Evolutionary conservation across 92 coral and sea anemone species (phyloP).

Genomic region (Blastomussa wellsi): DNA sequence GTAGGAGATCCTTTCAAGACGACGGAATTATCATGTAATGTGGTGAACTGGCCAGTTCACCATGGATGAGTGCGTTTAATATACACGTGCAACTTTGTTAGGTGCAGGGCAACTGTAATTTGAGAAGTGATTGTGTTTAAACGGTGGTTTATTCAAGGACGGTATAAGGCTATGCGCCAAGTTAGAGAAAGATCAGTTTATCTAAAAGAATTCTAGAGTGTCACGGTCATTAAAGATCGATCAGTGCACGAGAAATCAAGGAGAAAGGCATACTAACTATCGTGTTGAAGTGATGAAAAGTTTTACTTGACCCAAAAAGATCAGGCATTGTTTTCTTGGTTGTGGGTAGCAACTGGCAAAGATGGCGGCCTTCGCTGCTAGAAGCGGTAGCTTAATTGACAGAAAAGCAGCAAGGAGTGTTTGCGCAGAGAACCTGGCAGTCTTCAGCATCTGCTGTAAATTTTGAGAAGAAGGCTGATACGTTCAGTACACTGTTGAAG

Average conservation of each 20-base stretch:
- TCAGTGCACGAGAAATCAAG: neutral
- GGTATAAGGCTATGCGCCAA: neutral
- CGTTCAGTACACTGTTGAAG: neutral
- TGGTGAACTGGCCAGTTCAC: too few relatives aligned
- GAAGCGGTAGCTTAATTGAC: neutral
- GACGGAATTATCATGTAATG: too few relatives aligned
- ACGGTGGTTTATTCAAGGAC: neutral
- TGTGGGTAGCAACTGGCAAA: constrained; percentile 2
- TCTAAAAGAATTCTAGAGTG: neutral
- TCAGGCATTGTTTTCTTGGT: neutral
- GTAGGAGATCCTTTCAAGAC: too few relatives aligned
- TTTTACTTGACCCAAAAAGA: neutral
- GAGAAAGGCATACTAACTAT: neutral
- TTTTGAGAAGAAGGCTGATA: neutral
- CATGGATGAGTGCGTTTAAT: too few relatives aligned
- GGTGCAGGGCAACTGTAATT: neutral
- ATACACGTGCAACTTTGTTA: too few relatives aligned
- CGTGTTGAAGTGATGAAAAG: neutral
- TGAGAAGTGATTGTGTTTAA: neutral
- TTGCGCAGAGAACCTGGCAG: constrained; percentile 8
- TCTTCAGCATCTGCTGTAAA: neutral
- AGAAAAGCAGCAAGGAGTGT: neutral
- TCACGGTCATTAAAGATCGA: neutral
- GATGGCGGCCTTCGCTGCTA: neutral
- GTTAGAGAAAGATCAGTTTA: neutral